These are phyloP conservation scores for Chaenogobius annularis DNA, from an alignment of 2,113 vertebrate species.

Conservation along the genomic window DNA sequence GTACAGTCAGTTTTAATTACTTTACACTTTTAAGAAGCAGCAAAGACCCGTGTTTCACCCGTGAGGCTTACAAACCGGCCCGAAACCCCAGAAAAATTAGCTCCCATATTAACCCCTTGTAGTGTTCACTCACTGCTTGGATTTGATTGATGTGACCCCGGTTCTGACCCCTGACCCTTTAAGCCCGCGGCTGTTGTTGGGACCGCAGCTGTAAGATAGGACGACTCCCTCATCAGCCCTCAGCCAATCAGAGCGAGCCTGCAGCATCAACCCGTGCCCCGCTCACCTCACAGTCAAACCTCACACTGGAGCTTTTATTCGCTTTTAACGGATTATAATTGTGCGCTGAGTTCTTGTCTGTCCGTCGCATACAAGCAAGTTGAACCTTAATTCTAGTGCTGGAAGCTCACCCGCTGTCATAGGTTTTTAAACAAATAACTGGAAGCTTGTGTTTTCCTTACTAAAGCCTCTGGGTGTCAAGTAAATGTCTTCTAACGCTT, in stretches of 20 bases:
- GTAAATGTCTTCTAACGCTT: conserved; percentile 69
- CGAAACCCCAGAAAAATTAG: conserved; percentile 55
- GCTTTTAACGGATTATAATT: conserved; percentile 75
- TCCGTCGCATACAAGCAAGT: conserved; percentile 71
- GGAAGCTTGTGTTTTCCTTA: conserved; percentile 64
- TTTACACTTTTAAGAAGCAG: conserved; percentile 7
- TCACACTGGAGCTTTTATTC: conserved; percentile 70
- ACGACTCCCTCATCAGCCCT: conserved; percentile 49
- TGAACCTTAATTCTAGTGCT: conserved; percentile 73
- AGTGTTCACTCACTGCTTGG: conserved; percentile 30
- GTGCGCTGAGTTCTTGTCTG: conserved; percentile 73
- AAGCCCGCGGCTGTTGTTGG: conserved; percentile 56
- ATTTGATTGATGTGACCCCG: conserved; percentile 60
- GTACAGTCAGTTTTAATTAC: neutral
- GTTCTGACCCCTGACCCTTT: conserved; percentile 51
- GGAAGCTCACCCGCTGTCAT: conserved; percentile 64
- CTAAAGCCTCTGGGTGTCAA: conserved; percentile 49
- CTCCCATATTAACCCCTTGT: conserved; percentile 46
- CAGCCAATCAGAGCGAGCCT: conserved; percentile 51
- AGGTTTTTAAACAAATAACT: conserved; percentile 75
- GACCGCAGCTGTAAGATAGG: conserved; percentile 36
- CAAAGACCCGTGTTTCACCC: conserved; percentile 43
- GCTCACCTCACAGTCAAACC: conserved; percentile 53
- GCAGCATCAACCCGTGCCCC: conserved; percentile 27
- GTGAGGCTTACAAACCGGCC: conserved; percentile 37